Base-by-base conservation (phyloP, 2,888 invertebrate genomes). In the Sisyra terminalis region DNA sequence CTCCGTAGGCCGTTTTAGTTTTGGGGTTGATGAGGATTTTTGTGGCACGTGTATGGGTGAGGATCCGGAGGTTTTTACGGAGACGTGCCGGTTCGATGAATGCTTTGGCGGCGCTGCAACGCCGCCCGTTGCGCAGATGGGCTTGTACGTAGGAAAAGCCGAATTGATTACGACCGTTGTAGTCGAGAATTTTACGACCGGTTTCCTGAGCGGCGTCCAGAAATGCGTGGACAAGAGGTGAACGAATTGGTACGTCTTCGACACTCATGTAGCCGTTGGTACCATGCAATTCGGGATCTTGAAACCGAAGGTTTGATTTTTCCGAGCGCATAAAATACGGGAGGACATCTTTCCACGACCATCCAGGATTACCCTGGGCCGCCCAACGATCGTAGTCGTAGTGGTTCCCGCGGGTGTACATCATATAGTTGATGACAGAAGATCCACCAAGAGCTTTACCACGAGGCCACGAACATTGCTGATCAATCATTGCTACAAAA, bases 401-500 rank as follows among this genome's bases (percentile, higher is more conserved):
- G 24, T 67, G 67, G 50, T 80, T 73, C 7, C 86, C 86, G 41
- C 86, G 68, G 8, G 82, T 76, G 57, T 85, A 84, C 46, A 81
- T 71, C 75, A 76, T 75, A 50, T 69, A 73, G 53, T 77, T 77
- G 32, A 77, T 67, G 37, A 71, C 67, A 45, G 70, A 70, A 1
- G 69, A 65, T 2, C 75, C 75, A 1, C 75, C 75, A 1, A 76
- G 54, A 0, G 68, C 64, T 53, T 66, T 73, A 13, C 75, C 75
- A 6, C 72, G 59, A 1, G 75, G 74, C 66, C 67, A 69, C 50
- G 61, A 59, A 50, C 66, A 66, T 18, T 57, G 38, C 10, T 41
- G 32, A 16, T 48, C 24, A 9, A 36, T 37, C 45, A 49, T 46
- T 2, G 30, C 50, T 49, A 11, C 47, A 47, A 9, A 49, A 35